Base-by-base conservation (phyloP, 2,797 vertebrate genomes). In the Ctenopoma kingsleyae region DNA sequence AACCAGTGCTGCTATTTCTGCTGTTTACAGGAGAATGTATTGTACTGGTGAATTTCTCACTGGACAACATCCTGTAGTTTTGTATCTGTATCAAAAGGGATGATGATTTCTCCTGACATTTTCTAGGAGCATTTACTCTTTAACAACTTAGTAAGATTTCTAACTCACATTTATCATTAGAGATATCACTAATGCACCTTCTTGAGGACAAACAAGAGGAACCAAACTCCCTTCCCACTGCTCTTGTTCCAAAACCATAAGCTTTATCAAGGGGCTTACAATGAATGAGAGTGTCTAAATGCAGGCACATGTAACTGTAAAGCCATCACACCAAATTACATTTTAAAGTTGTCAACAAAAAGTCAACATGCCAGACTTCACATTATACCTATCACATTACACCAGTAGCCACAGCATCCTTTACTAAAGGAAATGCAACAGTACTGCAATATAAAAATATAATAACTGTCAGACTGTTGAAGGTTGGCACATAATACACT, bases 1-100 rank as follows among this genome's bases (percentile, higher is more conserved):
- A 56, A 44, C 62, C 55, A 23, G 23, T 22, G 8, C 38, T 58
- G 71, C 67, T 77, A 36, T 57, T 77, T 74, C 27, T 67, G 46
- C 67, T 60, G 30, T 76, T 76, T 61, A 52, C 56, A 44, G 17
- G 43, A 40, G 30, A 58, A 30, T 32, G 40, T 32, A 38, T 55
- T 68, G 25, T 38, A 51, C 3, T 16, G 41, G 4, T 41, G 16
- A 66, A 78, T 71, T 38, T 50, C 57, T 67, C 32, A 6, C 40
- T 2, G 19, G 59, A 66, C n/a, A 52, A 61, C 40, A 48, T 69
- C 41, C 41, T 46, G 40, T 17, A 47, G 46, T 55, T 40, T 54
- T 50, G 13, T 36, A 50, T 53, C n/a, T 47, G 10, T 20, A 32
- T 50, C 15, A 43, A 20, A 60, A 3, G 3, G 17, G 35, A 52